phyloP scores from a whole-genome alignment of 2,888 invertebrate species.

The Leptinotarsa peninsularis region DNA sequence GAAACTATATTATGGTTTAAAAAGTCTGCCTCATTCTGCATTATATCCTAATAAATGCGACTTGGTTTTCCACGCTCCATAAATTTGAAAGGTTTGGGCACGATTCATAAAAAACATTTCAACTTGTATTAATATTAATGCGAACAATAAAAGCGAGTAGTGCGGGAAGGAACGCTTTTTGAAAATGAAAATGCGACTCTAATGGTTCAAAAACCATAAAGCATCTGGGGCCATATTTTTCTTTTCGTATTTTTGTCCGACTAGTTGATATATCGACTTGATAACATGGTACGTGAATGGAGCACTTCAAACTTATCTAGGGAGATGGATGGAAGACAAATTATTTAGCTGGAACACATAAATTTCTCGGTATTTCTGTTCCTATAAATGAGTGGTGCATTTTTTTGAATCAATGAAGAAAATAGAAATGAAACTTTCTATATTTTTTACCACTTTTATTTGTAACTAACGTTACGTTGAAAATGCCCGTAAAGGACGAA shows the following conservation, averaged over 20 bases:
- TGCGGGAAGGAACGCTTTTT: constrained; percentile 45
- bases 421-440: too few relatives aligned
- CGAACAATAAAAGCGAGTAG: constrained; percentile 54
- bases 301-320: too few relatives aligned
- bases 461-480: too few relatives aligned
- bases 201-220: constrained; percentile 41
- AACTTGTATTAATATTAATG: constrained; percentile 60
- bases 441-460: too few relatives aligned
- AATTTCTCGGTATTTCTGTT: too few relatives aligned
- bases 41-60: constrained; percentile 48
- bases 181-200: constrained; percentile 36
- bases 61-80: constrained; percentile 49
- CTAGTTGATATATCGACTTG: constrained; percentile 4
- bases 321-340: too few relatives aligned
- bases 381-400: too few relatives aligned
- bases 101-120: constrained; percentile 54
- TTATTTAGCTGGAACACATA: too few relatives aligned
- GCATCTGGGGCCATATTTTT: constrained; percentile 25
- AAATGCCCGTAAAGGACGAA: too few relatives aligned
- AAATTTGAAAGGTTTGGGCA: constrained; percentile 54
- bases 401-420: too few relatives aligned
- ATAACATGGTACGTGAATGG: background rate
- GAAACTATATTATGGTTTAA: constrained; percentile 11
- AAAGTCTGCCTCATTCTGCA: constrained; percentile 26
- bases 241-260: constrained; percentile 2